These are phyloP conservation scores for Eudyptes chrysolophus DNA, from an alignment of 2,113 vertebrate species.

Conservation along the genomic window DNA sequence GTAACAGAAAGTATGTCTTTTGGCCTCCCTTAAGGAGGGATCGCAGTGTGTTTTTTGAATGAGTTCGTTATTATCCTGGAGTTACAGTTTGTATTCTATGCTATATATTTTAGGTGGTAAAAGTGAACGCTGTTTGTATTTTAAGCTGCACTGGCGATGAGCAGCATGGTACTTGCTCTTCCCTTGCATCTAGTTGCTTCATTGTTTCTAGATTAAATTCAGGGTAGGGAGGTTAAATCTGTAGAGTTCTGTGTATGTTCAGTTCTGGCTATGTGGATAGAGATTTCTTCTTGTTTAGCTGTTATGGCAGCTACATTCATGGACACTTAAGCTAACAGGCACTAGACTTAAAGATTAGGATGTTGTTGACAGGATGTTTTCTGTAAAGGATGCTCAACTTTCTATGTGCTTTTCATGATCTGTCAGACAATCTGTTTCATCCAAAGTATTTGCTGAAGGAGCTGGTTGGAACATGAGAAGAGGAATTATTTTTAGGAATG, in stretches of 20 bases:
- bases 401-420: not conserved
- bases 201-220: not conserved
- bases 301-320: not conserved
- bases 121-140: not conserved
- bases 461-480: not conserved
- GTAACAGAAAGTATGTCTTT: not conserved
- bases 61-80: not conserved
- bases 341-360: not conserved
- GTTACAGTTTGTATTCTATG: not conserved
- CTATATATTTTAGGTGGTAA: not conserved
- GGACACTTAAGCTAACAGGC: not conserved
- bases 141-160: not conserved
- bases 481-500: not conserved
- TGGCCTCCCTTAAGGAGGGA: not conserved
- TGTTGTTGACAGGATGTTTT: not conserved
- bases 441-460: not conserved
- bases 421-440: not conserved
- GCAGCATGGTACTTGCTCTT: not conserved
- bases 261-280: not conserved
- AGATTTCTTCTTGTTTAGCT: not conserved
- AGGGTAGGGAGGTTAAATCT: not conserved
- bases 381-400: not conserved
- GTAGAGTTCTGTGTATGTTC: not conserved
- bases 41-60: not conserved
- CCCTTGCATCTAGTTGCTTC: not conserved